These are phyloP conservation scores for Machimus atricapillus DNA, from an alignment of 2,888 invertebrate genomes.

Conservation along the genomic window DNA sequence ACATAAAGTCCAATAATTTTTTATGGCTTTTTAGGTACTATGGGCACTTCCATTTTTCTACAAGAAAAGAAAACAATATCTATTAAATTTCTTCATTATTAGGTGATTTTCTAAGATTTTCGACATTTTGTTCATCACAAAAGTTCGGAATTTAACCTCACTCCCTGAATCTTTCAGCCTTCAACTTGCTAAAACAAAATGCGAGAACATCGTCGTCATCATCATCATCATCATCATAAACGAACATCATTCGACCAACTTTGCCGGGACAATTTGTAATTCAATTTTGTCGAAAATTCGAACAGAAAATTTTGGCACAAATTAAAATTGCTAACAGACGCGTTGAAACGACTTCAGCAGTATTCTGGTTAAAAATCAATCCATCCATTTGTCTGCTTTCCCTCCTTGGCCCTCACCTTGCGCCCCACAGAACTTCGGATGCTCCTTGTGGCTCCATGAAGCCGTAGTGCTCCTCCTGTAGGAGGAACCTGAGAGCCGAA, in stretches of 20 bases:
- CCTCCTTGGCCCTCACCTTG: neutral
- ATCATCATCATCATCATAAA: neutral
- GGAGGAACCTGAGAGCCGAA: neutral
- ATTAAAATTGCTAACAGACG: conserved; percentile 24
- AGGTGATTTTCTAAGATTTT: too few relatives aligned
- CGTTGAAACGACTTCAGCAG: neutral
- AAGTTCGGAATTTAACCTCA: too few relatives aligned
- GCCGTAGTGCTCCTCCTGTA: neutral
- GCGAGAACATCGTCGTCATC: neutral
- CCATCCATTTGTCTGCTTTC: conserved; percentile 18
- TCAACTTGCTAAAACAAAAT: neutral
- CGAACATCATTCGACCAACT: neutral
- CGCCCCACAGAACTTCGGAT: neutral
- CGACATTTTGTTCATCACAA: too few relatives aligned
- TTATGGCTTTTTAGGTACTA: too few relatives aligned
- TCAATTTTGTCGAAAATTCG: neutral
- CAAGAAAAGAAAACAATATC: too few relatives aligned
- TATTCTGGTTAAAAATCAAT: conserved; percentile 1
- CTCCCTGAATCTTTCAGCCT: neutral
- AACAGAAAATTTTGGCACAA: neutral
- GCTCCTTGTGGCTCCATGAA: neutral
- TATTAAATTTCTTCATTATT: too few relatives aligned
- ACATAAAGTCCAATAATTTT: too few relatives aligned
- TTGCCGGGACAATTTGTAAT: neutral
- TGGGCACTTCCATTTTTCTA: too few relatives aligned